Conservation (phyloP, 2,797 vertebrate genomes). For the Tragelaphus oryx region DNA sequence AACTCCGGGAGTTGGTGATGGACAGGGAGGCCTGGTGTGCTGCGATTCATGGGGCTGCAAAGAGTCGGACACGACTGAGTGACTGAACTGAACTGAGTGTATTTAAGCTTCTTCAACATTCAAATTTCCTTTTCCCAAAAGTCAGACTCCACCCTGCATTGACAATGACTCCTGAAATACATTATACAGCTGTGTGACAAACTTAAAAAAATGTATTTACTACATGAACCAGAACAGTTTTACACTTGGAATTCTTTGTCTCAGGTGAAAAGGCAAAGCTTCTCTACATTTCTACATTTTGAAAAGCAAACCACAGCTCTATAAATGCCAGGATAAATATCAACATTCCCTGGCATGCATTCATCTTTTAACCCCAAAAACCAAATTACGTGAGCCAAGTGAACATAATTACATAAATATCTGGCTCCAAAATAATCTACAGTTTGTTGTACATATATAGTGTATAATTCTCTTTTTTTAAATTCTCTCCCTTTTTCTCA, state of each 20-base stretch:
- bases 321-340: background rate
- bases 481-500: background rate
- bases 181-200: background rate
- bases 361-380: background rate
- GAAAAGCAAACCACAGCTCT: slow-evolving; percentile 7
- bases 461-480: background rate
- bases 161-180: background rate
- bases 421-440: background rate
- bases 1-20: too few species aligned
- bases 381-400: background rate
- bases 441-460: background rate
- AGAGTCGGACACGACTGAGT: too few species aligned
- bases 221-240: background rate
- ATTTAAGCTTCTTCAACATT: background rate
- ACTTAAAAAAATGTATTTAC: slow-evolving; percentile 2
- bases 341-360: background rate
- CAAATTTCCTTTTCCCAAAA: background rate
- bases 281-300: background rate
- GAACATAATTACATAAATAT: background rate
- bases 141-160: background rate
- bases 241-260: slow-evolving; percentile 14
- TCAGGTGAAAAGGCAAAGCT: background rate
- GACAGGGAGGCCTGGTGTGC: too few species aligned
- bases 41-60: too few species aligned
- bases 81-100: too few species aligned